phyloP scores from a whole-genome alignment of 1,140 invertebrate genomes.

The Campoletis sonorensis region DNA sequence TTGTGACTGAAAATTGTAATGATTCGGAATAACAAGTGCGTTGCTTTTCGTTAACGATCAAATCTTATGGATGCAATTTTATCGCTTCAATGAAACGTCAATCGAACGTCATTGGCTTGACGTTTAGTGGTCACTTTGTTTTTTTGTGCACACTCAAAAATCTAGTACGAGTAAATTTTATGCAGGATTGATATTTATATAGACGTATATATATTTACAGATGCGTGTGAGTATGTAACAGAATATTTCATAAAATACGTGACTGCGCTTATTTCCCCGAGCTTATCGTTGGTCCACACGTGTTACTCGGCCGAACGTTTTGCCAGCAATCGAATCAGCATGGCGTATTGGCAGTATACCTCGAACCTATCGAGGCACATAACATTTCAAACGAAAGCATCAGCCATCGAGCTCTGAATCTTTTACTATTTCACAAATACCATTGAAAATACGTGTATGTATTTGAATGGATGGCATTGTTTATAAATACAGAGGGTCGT shows the following conservation, averaged over 20 bases:
- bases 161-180: not conserved
- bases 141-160: not conserved
- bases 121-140: not conserved
- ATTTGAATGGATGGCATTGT: no score
- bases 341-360: slow-evolving; percentile 1
- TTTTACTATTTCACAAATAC: not conserved
- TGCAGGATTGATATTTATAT: not conserved
- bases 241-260: slow-evolving; percentile 71
- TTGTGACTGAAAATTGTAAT: no score
- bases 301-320: slow-evolving; percentile 54
- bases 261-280: slow-evolving; percentile 68
- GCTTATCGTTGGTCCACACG: slow-evolving; percentile 68
- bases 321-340: slow-evolving; percentile 17
- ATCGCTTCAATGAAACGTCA: no score
- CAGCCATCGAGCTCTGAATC: not conserved
- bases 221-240: slow-evolving; percentile 47
- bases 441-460: not conserved
- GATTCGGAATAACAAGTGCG: no score
- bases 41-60: no score
- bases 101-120: no score
- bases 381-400: slow-evolving; percentile 26
- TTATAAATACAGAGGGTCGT: no score
- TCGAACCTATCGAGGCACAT: not conserved
- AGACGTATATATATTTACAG: slow-evolving; percentile 52
- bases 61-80: no score